phyloP scores from a whole-genome alignment of 2,113 vertebrate genomes.

The Ariopsis seemanni region DNA sequence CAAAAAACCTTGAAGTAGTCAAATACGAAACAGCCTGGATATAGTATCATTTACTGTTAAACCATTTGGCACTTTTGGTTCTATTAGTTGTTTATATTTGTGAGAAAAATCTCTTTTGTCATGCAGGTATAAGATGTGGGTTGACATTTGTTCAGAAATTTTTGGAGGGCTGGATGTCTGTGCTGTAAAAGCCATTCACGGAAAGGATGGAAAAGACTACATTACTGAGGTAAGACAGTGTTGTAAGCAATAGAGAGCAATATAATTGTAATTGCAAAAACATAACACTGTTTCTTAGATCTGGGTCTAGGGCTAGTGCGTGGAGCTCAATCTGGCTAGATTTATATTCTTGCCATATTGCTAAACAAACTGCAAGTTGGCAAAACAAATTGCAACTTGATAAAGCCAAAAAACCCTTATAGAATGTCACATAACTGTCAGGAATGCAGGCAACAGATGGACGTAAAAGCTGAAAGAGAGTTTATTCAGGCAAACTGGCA shows the following conservation, averaged over 20 bases:
- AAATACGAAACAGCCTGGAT: conserved; percentile 10
- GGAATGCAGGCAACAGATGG: no score
- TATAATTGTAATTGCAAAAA: neutral
- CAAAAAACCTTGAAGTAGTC: neutral
- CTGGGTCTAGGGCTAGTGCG: neutral
- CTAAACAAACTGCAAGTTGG: no score
- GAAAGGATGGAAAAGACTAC: conserved; percentile 97
- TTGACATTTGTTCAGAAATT: conserved; percentile 91
- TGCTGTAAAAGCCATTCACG: conserved; percentile 95
- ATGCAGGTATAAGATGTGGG: conserved; percentile 92
- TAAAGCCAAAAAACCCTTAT: neutral
- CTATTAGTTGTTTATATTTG: neutral
- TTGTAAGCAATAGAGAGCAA: neutral
- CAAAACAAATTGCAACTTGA: neutral
- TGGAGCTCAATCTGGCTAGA: neutral
- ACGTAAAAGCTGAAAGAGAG: no score
- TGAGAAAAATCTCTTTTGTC: neutral
- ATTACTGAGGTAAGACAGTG: conserved; percentile 87
- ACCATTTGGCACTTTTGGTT: neutral
- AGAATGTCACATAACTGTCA: neutral
- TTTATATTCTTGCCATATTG: no score
- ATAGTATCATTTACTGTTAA: neutral
- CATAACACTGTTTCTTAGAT: neutral
- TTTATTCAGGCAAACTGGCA: no score
- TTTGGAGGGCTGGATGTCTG: conserved; percentile 97